Evolutionary conservation across 2,113 vertebrate genomes (phyloP).

Genomic region (Benitochromis conjunctus): DNA sequence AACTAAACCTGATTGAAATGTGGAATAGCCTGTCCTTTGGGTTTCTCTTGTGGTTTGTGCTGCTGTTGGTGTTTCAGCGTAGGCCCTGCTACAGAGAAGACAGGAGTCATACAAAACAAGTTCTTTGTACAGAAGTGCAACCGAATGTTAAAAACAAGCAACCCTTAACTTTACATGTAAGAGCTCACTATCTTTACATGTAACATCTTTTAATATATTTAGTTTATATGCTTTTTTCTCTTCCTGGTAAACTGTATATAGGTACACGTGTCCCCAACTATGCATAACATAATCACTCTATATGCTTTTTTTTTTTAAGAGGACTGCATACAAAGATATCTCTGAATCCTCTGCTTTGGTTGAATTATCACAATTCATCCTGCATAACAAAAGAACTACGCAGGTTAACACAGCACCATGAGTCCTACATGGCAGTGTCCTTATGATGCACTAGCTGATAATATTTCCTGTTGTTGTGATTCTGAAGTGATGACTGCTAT

Average conservation of each 20-base stretch:
- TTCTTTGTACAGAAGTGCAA: background rate
- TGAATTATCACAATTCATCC: background rate
- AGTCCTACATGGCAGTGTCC: background rate
- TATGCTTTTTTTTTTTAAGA: background rate
- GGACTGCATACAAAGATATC: background rate
- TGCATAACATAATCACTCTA: background rate
- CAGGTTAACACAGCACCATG: background rate
- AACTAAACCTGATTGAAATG: background rate
- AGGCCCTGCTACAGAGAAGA: background rate
- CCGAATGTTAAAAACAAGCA: background rate
- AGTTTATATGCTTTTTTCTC: background rate
- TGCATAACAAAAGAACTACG: background rate
- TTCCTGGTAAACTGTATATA: background rate
- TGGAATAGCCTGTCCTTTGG: background rate
- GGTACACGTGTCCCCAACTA: background rate
- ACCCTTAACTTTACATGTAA: background rate
- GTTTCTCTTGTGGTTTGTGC: background rate
- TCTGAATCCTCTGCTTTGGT: background rate
- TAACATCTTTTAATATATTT: background rate
- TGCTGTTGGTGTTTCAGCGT: background rate
- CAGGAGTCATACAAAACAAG: background rate
- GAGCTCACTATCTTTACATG: background rate
- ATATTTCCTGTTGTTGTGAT: background rate
- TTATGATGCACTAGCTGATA: background rate
- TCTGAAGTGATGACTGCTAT: background rate